Evolutionary conservation across 2,888 invertebrate genomes (phyloP).

Genomic region (Mesorhabditis spiculigera): DNA sequence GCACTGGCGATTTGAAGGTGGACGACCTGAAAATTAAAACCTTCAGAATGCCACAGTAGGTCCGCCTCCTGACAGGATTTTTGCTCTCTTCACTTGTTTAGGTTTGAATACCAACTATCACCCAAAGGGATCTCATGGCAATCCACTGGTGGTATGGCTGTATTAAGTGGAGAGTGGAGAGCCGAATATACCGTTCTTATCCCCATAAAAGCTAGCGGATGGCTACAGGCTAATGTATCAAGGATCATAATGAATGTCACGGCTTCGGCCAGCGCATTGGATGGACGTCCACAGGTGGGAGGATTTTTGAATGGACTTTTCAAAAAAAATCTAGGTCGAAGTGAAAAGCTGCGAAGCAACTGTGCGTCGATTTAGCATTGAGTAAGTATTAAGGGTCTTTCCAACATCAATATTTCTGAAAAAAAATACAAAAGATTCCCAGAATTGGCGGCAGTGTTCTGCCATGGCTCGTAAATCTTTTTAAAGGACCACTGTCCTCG

Average conservation of each 20-base stretch:
- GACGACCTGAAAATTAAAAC: slow-evolving; percentile 35
- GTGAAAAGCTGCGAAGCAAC: slow-evolving; percentile 31
- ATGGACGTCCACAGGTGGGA: slow-evolving; percentile 40
- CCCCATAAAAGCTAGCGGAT: slow-evolving; percentile 41
- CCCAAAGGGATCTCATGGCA: slow-evolving; percentile 35
- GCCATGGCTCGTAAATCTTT: slow-evolving; percentile 49
- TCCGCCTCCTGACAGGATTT: background rate
- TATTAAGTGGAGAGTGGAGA: slow-evolving; percentile 42
- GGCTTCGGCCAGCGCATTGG: slow-evolving; percentile 28
- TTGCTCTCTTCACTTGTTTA: slow-evolving; percentile 9
- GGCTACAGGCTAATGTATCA: slow-evolving; percentile 36
- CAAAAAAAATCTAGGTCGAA: slow-evolving; percentile 10
- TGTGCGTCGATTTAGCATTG: slow-evolving; percentile 32
- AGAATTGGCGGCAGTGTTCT: slow-evolving; percentile 47
- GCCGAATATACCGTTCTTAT: slow-evolving; percentile 39
- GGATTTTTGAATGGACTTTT: background rate
- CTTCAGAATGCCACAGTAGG: slow-evolving; percentile 40
- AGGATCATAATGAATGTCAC: slow-evolving; percentile 39
- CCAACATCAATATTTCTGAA: background rate
- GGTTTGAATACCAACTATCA: slow-evolving; percentile 25
- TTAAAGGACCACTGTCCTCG: slow-evolving; percentile 31
- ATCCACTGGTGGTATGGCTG: slow-evolving; percentile 38
- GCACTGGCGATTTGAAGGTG: slow-evolving; percentile 37
- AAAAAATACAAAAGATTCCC: slow-evolving; percentile 9
- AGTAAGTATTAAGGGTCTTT: slow-evolving; percentile 14